These are phyloP conservation scores for Anagrus nilaparvatae DNA, from an alignment of 1,140 invertebrate species.

Conservation along the genomic window DNA sequence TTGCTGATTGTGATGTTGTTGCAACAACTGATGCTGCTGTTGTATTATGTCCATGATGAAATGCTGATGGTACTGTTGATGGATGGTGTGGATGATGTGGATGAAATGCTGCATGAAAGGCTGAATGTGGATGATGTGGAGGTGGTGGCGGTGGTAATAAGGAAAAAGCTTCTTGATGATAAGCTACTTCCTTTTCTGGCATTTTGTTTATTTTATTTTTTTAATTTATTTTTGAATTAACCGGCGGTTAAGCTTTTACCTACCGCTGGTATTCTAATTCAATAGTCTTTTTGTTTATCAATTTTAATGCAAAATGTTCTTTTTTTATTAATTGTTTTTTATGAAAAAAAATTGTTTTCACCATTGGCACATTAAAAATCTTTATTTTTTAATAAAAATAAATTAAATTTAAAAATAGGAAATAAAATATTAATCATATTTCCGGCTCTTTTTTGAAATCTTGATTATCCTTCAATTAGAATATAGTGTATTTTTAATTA, in stretches of 20 bases:
- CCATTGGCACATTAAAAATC: too few species aligned
- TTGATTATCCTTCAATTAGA: too few species aligned
- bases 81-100: slow-evolving; percentile 24
- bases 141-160: slow-evolving; percentile 37
- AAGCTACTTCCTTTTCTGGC: slow-evolving; percentile 42
- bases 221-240: slow-evolving; percentile 1
- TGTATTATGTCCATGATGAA: slow-evolving; percentile 5
- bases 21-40: slow-evolving; percentile 3
- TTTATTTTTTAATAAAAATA: too few species aligned
- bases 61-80: slow-evolving; percentile 30
- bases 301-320: neutral
- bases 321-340: neutral
- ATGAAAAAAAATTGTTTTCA: neutral
- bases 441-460: too few species aligned
- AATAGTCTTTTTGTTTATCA: slow-evolving; percentile 1
- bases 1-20: too few species aligned
- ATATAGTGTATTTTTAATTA: too few species aligned
- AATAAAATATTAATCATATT: too few species aligned
- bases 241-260: too few species aligned
- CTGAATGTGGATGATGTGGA: slow-evolving; percentile 37
- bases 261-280: neutral
- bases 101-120: slow-evolving; percentile 39
- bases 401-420: too few species aligned
- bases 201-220: slow-evolving; percentile 20
- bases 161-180: slow-evolving; percentile 39